Percentiles rank a stretch among this genome's conserved stretches.
Conservation (phyloP, 2,888 invertebrate genomes). For the Rhingia rostrata region DNA sequence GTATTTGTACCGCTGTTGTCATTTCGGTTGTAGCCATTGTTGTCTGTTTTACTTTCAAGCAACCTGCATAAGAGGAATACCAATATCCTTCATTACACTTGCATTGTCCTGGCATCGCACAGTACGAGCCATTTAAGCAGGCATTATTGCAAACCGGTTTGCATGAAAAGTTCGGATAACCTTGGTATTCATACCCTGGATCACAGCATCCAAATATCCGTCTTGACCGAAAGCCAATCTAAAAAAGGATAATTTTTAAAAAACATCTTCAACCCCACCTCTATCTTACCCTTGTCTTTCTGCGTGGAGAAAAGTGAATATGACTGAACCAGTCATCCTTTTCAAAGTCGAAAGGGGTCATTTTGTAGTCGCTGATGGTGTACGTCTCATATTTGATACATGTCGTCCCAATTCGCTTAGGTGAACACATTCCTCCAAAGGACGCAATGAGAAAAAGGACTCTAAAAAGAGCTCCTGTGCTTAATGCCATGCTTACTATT, state of each 20-base stretch:
- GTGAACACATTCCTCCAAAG: not conserved
- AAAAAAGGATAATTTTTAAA: not conserved
- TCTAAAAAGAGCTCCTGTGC: not conserved
- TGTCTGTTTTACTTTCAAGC: not conserved
- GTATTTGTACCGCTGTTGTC: not conserved
- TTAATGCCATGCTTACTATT: slow-evolving; percentile 9
- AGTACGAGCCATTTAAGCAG: slow-evolving; percentile 74
- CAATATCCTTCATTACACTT: slow-evolving; percentile 60
- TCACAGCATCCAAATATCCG: slow-evolving; percentile 50
- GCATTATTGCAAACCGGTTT: slow-evolving; percentile 62
- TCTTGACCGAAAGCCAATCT: slow-evolving; percentile 25
- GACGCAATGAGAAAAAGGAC: not conserved
- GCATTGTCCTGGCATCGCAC: slow-evolving; percentile 74
- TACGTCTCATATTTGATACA: slow-evolving; percentile 39
- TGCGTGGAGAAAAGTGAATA: slow-evolving; percentile 16
- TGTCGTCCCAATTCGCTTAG: not conserved
- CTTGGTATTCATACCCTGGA: slow-evolving; percentile 19
- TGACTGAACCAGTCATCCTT: slow-evolving; percentile 33
- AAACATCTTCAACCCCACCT: not conserved
- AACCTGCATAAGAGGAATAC: not conserved
- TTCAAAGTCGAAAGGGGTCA: slow-evolving; percentile 1
- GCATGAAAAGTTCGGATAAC: slow-evolving; percentile 3
- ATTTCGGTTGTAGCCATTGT: not conserved
- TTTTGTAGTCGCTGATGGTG: not conserved
- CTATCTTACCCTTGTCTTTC: slow-evolving; percentile 18